phyloP scores from a whole-genome alignment of 2,888 invertebrate species.

The Rhyacophila evoluta region DNA sequence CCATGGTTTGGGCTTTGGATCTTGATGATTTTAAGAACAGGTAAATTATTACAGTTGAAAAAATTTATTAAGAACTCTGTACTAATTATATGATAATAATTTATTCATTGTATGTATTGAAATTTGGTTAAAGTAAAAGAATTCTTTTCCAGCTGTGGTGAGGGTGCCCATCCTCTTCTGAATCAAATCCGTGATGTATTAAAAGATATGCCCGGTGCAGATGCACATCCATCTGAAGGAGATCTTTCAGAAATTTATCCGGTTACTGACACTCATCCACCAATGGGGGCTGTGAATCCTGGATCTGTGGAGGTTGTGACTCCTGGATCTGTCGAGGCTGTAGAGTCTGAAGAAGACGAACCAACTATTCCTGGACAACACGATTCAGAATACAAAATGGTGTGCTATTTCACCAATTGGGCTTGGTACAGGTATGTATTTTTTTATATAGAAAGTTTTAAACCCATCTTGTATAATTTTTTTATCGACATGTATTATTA shows the following conservation, averaged over 20 bases:
- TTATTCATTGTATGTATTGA: too few relatives aligned
- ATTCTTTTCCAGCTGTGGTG: constrained; percentile 72
- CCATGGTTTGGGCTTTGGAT: constrained; percentile 93
- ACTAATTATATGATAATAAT: not conserved
- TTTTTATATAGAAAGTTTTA: too few relatives aligned
- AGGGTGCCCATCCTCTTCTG: constrained; percentile 84
- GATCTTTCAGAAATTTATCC: not conserved
- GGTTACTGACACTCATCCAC: not conserved
- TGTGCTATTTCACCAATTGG: constrained; percentile 95
- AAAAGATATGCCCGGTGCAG: constrained; percentile 62
- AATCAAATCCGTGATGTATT: constrained; percentile 81
- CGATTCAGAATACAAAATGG: constrained; percentile 76
- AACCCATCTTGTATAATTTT: too few relatives aligned
- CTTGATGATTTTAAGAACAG: constrained; percentile 86
- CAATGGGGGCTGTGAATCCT: not conserved
- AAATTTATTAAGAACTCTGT: not conserved
- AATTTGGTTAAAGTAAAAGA: too few relatives aligned
- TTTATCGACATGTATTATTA: too few relatives aligned
- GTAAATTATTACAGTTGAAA: constrained; percentile 57
- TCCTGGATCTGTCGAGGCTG: constrained; percentile 56
- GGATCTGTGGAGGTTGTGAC: not conserved
- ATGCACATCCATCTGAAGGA: not conserved
- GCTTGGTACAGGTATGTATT: constrained; percentile 81
- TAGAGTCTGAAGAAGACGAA: constrained; percentile 57
- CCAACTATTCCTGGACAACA: constrained; percentile 57